Conservation (phyloP, 2,797 vertebrate genomes). For the Takifugu rubripes region DNA sequence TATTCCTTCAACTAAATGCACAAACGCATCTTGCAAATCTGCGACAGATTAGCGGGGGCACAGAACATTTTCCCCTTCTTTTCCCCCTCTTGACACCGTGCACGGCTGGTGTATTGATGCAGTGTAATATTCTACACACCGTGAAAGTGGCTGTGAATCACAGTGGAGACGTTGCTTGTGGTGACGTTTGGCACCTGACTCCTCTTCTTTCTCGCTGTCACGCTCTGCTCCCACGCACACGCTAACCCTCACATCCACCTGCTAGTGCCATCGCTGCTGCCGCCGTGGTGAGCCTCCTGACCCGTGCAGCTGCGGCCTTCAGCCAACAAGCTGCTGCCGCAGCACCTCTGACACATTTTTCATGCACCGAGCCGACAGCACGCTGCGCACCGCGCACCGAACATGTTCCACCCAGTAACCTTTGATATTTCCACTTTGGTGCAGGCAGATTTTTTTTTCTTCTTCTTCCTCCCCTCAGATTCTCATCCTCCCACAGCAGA, state of each 20-base stretch:
- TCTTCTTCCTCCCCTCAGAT: constrained; percentile 56
- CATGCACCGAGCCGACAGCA: constrained; percentile 8
- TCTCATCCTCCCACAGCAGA: constrained; percentile 37
- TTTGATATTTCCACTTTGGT: constrained; percentile 22
- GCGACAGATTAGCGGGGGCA: no score
- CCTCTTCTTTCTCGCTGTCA: constrained; percentile 45
- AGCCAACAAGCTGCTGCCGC: neutral
- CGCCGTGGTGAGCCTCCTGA: neutral
- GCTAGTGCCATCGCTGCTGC: no score
- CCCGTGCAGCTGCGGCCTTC: neutral
- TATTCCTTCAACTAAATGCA: no score
- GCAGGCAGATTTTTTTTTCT: neutral
- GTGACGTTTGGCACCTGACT: constrained; percentile 51
- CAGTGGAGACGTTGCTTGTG: constrained; percentile 42
- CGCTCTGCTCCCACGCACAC: constrained; percentile 17
- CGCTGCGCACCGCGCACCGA: neutral
- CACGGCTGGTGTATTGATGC: no score
- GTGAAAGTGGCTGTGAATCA: constrained; percentile 50
- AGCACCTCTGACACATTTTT: neutral
- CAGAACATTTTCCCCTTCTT: no score
- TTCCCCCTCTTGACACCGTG: no score
- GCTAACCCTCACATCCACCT: constrained; percentile 5
- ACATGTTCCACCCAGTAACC: constrained; percentile 35
- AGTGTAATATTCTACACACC: neutral
- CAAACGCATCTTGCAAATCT: no score